Base-by-base conservation (phyloP, 2,113 vertebrate genomes). In the zebrafish (Danio rerio) region DNA sequence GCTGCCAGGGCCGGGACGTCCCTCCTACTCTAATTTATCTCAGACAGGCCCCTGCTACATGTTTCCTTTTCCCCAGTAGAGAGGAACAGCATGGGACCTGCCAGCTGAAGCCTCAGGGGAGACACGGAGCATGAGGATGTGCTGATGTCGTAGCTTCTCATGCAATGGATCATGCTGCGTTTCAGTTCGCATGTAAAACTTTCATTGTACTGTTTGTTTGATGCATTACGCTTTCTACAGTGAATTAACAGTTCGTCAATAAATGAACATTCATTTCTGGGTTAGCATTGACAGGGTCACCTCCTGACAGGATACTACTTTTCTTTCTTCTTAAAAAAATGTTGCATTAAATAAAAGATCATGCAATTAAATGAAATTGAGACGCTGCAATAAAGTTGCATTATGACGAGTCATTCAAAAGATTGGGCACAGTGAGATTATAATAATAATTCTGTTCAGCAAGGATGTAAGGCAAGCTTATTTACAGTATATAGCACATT, bases 11-110 rank as follows among this genome's bases (percentile, higher is more conserved):
- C 88, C 88, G 87, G 91, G 91, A 86, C 81, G 80, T 88, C 88
- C 86, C 84, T 90, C 85, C 86, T 86, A 87, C 82, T 88, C 62
- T 92, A 91, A 93, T 94, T 92, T 89, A 93, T 93, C 91, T 91
- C 87, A 63, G 87, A 88, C 58, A 72, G 90, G 86, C 84, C 81
- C 82, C 68, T 75, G 86, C 86, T 84, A 71, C 87, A 62, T 49
- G 71, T 58, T 88, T 90, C 77, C 31, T 81, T 61, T 78, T 85
- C 84, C 91, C 89, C 87, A 42, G 55, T 55, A 87, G 87, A 72
- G 58, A 62, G 53, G 40, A 75, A 65, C 81, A 88, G 83, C 68
- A 81, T 50, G 63, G 68, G 83, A 78, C 56, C 77, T 73, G 83
- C 31, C 52, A 59, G 65, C 73, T 55, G 50, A 68, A 58, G 58